Evolutionary conservation across 2,113 vertebrate species (phyloP).

Genomic region (Reinhardtius hippoglossoides): DNA sequence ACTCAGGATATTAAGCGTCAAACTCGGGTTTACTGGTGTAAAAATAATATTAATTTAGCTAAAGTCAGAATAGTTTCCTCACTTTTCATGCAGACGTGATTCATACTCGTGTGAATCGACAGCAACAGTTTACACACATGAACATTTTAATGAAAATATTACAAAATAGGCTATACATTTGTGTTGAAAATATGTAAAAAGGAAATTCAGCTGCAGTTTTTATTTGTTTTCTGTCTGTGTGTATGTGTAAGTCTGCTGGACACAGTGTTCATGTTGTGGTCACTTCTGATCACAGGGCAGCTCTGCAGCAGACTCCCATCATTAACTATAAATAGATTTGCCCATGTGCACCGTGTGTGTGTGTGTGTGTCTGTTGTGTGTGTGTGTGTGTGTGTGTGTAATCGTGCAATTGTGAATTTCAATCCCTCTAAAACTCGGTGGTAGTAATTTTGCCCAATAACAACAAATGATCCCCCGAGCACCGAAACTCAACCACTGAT

Average conservation of each 20-base stretch:
- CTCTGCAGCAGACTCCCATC: conserved; percentile 29
- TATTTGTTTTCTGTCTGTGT: background rate
- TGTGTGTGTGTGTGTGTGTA: conserved; percentile 6
- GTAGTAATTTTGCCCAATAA: background rate
- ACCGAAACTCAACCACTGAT: background rate
- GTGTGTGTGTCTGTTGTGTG: background rate
- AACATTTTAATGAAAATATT: too few relatives aligned
- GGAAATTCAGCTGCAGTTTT: background rate
- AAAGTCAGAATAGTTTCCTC: background rate
- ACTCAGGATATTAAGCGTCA: background rate
- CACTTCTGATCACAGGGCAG: conserved; percentile 43
- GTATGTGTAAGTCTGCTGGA: background rate
- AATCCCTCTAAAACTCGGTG: too few relatives aligned
- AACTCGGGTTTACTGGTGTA: background rate
- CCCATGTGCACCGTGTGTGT: background rate
- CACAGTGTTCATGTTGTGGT: conserved; percentile 16
- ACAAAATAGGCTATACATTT: background rate
- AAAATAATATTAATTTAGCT: too few relatives aligned
- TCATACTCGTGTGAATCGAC: too few relatives aligned
- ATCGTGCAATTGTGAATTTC: background rate
- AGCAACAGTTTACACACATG: too few relatives aligned
- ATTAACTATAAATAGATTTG: conserved; percentile 45
- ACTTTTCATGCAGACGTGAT: too few relatives aligned
- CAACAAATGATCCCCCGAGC: background rate
- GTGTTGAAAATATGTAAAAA: background rate